phyloP scores from a whole-genome alignment of 2,888 invertebrate species.

The Ennomos quercinarius region DNA sequence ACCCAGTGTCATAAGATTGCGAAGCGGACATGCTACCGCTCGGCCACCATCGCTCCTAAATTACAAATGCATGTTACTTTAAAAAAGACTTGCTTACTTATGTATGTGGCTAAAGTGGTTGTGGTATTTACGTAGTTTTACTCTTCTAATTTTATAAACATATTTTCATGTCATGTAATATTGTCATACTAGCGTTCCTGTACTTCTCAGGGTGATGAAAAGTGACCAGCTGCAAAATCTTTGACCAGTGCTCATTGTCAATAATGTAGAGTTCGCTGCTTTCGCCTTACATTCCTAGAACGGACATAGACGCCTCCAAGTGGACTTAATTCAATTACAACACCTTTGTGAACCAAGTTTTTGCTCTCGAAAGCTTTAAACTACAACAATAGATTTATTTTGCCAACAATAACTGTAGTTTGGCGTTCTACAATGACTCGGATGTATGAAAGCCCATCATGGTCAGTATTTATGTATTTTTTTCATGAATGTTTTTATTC shows the following conservation, averaged over 20 bases:
- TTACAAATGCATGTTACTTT: too few species aligned
- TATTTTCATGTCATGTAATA: slow-evolving; percentile 13
- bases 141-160: slow-evolving; percentile 11
- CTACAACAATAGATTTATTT: slow-evolving; percentile 75
- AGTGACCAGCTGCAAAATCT: slow-evolving; percentile 31
- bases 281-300: slow-evolving; percentile 29
- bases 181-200: background rate
- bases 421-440: slow-evolving; percentile 49
- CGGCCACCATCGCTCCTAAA: too few species aligned
- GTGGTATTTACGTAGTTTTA: too few species aligned
- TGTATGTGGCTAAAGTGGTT: too few species aligned
- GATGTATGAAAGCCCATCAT: slow-evolving; percentile 53
- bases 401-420: slow-evolving; percentile 82
- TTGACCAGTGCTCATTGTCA: slow-evolving; percentile 10
- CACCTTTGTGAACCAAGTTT: slow-evolving; percentile 67
- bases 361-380: slow-evolving; percentile 64
- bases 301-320: slow-evolving; percentile 47
- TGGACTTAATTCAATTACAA: slow-evolving; percentile 78
- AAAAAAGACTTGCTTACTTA: too few species aligned
- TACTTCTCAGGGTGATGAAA: background rate
- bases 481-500: slow-evolving; percentile 50
- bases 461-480: slow-evolving; percentile 56
- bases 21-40: too few species aligned
- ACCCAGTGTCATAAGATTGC: too few species aligned
- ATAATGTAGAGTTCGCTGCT: slow-evolving; percentile 13